A percentile compares a stretch with the other conserved stretches of the same genome.
These are phyloP conservation scores for Thaumetopoea pityocampa DNA, from an alignment of 1,140 invertebrate species.

Conservation along the genomic window DNA sequence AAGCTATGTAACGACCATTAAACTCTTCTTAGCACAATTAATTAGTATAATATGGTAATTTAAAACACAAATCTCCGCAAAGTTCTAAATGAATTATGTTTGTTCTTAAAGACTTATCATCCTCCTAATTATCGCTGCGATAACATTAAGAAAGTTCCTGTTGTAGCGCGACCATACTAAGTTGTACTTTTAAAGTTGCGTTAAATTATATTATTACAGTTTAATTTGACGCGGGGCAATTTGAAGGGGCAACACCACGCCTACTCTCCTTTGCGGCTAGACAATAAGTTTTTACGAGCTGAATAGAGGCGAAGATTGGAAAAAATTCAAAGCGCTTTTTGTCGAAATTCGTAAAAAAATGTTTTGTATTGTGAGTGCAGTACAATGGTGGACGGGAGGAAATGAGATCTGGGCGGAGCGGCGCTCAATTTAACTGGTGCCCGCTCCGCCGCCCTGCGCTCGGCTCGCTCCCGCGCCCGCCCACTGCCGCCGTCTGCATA, in stretches of 20 bases:
- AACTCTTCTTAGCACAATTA: slow-evolving; percentile 61
- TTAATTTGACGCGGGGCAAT: slow-evolving; percentile 17
- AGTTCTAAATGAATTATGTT: slow-evolving; percentile 64
- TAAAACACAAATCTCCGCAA: slow-evolving; percentile 59
- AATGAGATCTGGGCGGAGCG: slow-evolving; percentile 64
- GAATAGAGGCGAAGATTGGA: slow-evolving; percentile 73
- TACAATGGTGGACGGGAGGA: slow-evolving; percentile 68
- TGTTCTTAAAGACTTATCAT: slow-evolving; percentile 67
- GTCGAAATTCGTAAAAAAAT: slow-evolving; percentile 72
- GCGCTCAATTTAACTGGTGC: slow-evolving; percentile 68
- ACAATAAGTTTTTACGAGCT: slow-evolving; percentile 65
- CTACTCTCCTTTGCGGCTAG: slow-evolving; percentile 39
- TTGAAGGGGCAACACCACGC: slow-evolving; percentile 12
- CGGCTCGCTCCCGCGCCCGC: slow-evolving; percentile 25
- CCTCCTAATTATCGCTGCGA: slow-evolving; percentile 53
- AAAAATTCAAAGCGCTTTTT: slow-evolving; percentile 74
- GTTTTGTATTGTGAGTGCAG: slow-evolving; percentile 73
- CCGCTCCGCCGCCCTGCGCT: slow-evolving; percentile 24
- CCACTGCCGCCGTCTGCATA: slow-evolving; percentile 15
- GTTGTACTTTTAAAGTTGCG: slow-evolving; percentile 45
- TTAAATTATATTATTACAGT: slow-evolving; percentile 35
- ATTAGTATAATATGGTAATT: slow-evolving; percentile 71
- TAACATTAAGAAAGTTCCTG: slow-evolving; percentile 55
- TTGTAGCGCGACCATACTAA: slow-evolving; percentile 35
- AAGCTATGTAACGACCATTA: slow-evolving; percentile 52